Base-by-base conservation (phyloP, 1,140 invertebrate genomes). In the Zaprionus tsacasi region DNA sequence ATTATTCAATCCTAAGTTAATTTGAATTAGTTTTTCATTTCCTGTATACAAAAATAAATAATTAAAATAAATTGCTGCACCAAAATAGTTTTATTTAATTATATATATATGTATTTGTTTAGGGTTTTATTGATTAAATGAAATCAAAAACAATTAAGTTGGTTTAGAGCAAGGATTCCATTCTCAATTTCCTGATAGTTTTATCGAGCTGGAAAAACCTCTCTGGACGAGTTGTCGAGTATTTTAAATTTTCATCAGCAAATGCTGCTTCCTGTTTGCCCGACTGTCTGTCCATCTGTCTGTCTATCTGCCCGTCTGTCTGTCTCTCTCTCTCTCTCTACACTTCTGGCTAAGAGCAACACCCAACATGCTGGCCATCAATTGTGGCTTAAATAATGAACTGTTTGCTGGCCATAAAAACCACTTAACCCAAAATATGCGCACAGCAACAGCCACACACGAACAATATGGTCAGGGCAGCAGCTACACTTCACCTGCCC, bases 401-500 rank as follows among this genome's bases (percentile, higher is more conserved):
- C 77, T 85, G 75, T 70, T 61, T 76, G 73, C 48, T 63, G 72
- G 79, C 79, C 60, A 80, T 87, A 80, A 80, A 88, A 88, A 82
- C 72, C 82, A 82, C 83, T 75, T 87, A 79, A 82, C 63, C 82
- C 55, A 27, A 76, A 85, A 76, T 79, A 86, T 86, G 82, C 76
- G 78, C 63, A 67, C 58, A 65, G 25, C 57, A 58, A 50, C 67
- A 45, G 40, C 33, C 7, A 35, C 7, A 8, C 33, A 8, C 33
- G 1, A 35, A 30, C 27, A 30, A 30, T 30, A 30, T 30, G 33
- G 33, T 6, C 7, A 35, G 33, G 33, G 67, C 30, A 30, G 48
- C n/a, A 15, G 11, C 11, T 6, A 15, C 40, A 12, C 3, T 17
- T 12, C 57, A 58, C 57, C 17, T 59, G 17, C 13, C 11, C 57